Base-by-base conservation (phyloP, 2,113 vertebrate genomes). In the Tetrax tetrax region DNA sequence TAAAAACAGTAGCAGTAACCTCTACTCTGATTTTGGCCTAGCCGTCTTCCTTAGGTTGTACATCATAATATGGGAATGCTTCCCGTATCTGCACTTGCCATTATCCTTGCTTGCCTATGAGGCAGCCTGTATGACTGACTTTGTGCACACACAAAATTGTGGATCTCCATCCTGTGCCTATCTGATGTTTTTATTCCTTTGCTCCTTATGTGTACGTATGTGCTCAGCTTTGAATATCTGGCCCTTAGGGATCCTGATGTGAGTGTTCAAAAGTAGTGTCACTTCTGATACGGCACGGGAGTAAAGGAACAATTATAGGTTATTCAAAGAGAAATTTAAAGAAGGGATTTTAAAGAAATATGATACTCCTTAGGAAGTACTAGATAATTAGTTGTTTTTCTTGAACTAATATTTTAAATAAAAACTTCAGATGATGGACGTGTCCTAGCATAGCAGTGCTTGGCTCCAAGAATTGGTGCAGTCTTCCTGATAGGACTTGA, bases 271-370 rank as follows among this genome's bases (percentile, higher is more conserved):
- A 76, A 85, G 56, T 59, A 91, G 50, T 57, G 56, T 92, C 38
- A 21, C 78, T 79, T 20, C 50, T 94, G 83, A 83, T 75, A 50
- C 3, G 25, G 61, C 57, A 48, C 69, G 64, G 43, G 64, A 85
- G 31, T 66, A 45, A 78, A 60, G 50, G 72, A 79, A 57, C 54
- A 91, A 79, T 81, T 86, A 54, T 28, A 56, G 33, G 17, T 37
- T 72, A 43, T 82, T 78, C 33, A 95, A 85, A 72, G 25, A 60
- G n/a, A 86, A 33, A 81, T 82, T 84, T 72, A 86, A 94, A 86
- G 81, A 94, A 86, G 83, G 41, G 48, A 71, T 68, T 93, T 87
- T 92, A 64, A 68, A 79, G 43, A 14, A 78, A 37, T 24, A 37
- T 24, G 27, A 65, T 87, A 18, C 24, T 91, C 33, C 50, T 78